Evolutionary conservation across 2,113 vertebrate genomes (phyloP).

Genomic region (Ailuropoda melanoleuca): DNA sequence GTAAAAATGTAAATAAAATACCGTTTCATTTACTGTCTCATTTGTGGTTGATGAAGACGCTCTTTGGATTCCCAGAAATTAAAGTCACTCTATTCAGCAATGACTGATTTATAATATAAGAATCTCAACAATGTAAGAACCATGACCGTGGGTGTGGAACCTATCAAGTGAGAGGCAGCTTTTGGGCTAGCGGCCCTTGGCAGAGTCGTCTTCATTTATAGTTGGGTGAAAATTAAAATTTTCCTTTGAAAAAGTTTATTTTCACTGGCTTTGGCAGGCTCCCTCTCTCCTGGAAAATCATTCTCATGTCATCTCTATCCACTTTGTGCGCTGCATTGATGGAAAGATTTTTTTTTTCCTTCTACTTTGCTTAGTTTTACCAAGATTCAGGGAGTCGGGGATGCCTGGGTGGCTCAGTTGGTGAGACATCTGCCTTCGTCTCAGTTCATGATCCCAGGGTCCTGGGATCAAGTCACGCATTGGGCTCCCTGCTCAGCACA

Average conservation of each 20-base stretch:
- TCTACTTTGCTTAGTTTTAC: neutral
- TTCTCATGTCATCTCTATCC: neutral
- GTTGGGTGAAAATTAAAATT: constrained; percentile 5
- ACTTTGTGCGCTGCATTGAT: neutral
- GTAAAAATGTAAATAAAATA: constrained; percentile 29
- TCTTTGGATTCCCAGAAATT: neutral
- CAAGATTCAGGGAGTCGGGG: neutral
- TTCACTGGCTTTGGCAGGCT: neutral
- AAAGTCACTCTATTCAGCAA: neutral
- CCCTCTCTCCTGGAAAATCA: neutral
- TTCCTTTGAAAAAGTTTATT: constrained; percentile 17
- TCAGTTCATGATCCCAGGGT: neutral
- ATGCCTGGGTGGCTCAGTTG: neutral
- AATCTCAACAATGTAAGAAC: neutral
- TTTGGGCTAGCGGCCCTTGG: neutral
- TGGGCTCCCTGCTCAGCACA: neutral
- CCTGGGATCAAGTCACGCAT: neutral
- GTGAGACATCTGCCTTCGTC: neutral
- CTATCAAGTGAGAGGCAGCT: neutral
- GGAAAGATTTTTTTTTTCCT: neutral
- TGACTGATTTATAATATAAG: neutral
- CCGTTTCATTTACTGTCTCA: neutral
- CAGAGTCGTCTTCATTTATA: neutral
- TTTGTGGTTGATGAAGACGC: neutral
- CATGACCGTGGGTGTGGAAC: neutral